Percentiles rank a stretch among this genome's conserved stretches.
Evolutionary conservation across 1,140 invertebrate species (phyloP).

Genomic region (Eueides isabella): DNA sequence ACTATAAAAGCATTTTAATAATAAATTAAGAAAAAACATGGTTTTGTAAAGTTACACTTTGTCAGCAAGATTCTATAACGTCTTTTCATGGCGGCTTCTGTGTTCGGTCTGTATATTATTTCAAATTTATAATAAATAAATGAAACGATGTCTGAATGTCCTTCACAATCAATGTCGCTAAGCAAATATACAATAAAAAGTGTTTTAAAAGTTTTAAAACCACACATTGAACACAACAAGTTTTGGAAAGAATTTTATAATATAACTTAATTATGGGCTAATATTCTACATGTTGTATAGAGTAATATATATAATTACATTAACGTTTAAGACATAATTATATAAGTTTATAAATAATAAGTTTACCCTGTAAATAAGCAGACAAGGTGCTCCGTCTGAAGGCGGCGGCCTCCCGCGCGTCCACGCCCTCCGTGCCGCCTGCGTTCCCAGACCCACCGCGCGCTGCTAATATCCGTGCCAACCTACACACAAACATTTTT

Average conservation of each 20-base stretch:
- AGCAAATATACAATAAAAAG: too few species aligned
- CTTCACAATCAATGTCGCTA: too few species aligned
- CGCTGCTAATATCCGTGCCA: slow-evolving; percentile 65
- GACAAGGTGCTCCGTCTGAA: slow-evolving; percentile 92
- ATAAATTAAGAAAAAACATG: too few species aligned
- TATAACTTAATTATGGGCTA: too few species aligned
- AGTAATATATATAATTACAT: background rate
- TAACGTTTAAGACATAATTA: background rate
- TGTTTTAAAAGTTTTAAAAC: too few species aligned
- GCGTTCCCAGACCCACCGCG: slow-evolving; percentile 85
- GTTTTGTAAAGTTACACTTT: background rate
- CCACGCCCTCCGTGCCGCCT: slow-evolving; percentile 59
- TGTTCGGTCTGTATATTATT: too few species aligned
- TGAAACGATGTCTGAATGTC: too few species aligned
- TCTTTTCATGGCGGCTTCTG: too few species aligned
- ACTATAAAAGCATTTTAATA: too few species aligned
- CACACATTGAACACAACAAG: too few species aligned
- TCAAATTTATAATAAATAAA: too few species aligned
- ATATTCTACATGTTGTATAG: background rate
- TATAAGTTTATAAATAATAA: background rate
- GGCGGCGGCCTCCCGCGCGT: slow-evolving; percentile 87
- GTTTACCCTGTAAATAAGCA: slow-evolving; percentile 87
- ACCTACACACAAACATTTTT: slow-evolving; percentile 36
- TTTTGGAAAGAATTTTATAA: too few species aligned
- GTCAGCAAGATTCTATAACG: background rate